phyloP scores from a whole-genome alignment of 2,797 vertebrate genomes.

The Anguilla megastoma region DNA sequence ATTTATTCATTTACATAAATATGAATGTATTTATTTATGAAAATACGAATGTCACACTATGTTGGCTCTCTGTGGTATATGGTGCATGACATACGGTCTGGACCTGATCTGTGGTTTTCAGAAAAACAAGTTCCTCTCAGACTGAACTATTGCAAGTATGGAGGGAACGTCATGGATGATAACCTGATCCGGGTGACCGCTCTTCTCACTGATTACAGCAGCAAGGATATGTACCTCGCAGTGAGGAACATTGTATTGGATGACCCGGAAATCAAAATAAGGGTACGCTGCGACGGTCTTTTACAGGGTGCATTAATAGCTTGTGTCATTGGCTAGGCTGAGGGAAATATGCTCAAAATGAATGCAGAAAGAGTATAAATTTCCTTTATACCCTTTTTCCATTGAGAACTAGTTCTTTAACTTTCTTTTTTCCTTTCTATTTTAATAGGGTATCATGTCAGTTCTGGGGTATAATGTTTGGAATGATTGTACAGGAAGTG shows the following conservation, averaged over 20 bases:
- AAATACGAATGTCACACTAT: neutral
- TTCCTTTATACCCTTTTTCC: neutral
- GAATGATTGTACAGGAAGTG: neutral
- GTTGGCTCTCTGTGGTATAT: neutral
- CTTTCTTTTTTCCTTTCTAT: neutral
- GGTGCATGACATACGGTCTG: neutral
- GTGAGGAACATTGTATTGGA: slow-evolving; percentile 82
- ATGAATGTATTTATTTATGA: neutral
- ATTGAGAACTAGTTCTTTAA: neutral
- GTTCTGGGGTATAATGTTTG: neutral
- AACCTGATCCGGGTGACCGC: slow-evolving; percentile 87
- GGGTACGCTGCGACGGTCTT: slow-evolving; percentile 66
- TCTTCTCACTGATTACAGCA: slow-evolving; percentile 72
- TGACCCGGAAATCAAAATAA: slow-evolving; percentile 87
- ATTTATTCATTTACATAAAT: neutral
- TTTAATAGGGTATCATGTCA: neutral
- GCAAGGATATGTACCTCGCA: slow-evolving; percentile 59
- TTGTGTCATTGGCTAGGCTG: neutral
- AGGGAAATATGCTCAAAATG: neutral
- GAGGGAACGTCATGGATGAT: slow-evolving; percentile 74
- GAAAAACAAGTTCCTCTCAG: slow-evolving; percentile 77
- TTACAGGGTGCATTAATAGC: neutral
- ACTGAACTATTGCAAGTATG: slow-evolving; percentile 83
- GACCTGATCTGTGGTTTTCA: slow-evolving; percentile 50
- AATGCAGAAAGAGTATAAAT: neutral